Conservation (phyloP, 1,140 invertebrate genomes). For the Daktulosphaira vitifoliae region DNA sequence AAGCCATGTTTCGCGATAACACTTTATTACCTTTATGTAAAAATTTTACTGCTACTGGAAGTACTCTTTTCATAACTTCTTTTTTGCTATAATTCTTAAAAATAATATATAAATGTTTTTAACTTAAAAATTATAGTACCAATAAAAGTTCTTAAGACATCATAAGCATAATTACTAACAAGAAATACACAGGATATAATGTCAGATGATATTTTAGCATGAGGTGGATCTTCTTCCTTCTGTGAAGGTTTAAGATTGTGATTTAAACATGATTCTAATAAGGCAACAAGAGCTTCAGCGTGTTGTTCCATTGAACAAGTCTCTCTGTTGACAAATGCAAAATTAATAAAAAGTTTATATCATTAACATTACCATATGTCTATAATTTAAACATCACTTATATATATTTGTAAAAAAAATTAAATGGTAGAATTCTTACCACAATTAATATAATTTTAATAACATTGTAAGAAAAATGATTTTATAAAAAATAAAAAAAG, state of each 20-base stretch:
- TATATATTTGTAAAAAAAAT: too few relatives aligned
- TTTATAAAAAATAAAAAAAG: neutral
- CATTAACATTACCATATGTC: too few relatives aligned
- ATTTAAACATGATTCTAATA: constrained; percentile 77
- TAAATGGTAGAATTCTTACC: too few relatives aligned
- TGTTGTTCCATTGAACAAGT: constrained; percentile 79
- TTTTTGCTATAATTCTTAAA: constrained; percentile 76
- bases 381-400: too few relatives aligned
- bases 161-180: too few relatives aligned
- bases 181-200: constrained; percentile 88
- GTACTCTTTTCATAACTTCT: constrained; percentile 75
- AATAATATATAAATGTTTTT: constrained; percentile 26
- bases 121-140: too few relatives aligned
- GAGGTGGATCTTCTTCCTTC: constrained; percentile 77
- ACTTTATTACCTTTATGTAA: constrained; percentile 82
- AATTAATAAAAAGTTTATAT: too few relatives aligned
- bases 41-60: constrained; percentile 85
- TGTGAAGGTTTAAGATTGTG: constrained; percentile 75
- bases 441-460: too few relatives aligned
- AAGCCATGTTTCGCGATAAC: constrained; percentile 77
- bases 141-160: too few relatives aligned
- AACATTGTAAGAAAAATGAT: constrained; percentile 18
- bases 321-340: constrained; percentile 52
- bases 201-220: constrained; percentile 91
- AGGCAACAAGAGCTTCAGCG: constrained; percentile 65